These are phyloP conservation scores for Drosophila paramelanica DNA, from an alignment of 2,888 invertebrate genomes.

Conservation along the genomic window DNA sequence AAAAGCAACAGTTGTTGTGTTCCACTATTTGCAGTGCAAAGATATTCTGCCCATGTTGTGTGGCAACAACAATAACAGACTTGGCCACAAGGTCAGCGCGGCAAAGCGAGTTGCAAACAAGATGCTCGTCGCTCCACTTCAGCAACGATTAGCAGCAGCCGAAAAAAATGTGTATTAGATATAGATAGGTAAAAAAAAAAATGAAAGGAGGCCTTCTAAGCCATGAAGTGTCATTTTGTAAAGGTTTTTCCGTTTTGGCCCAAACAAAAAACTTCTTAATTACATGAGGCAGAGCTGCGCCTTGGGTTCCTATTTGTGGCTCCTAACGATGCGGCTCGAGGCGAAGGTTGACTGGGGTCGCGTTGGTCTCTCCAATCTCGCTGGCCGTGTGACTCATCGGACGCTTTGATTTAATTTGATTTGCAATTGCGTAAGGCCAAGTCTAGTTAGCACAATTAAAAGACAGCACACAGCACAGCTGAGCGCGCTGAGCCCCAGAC, in stretches of 20 bases:
- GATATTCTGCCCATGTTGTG: conserved; percentile 41
- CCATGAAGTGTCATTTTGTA: conserved; percentile 39
- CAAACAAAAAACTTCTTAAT: conserved; percentile 58
- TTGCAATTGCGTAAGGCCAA: conserved; percentile 63
- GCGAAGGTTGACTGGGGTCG: conserved; percentile 62
- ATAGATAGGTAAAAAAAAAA: conserved; percentile 26
- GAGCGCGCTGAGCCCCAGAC: conserved; percentile 25
- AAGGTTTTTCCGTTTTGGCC: conserved; percentile 53
- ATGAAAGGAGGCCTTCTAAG: conserved; percentile 64
- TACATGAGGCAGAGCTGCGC: conserved; percentile 57
- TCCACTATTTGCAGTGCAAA: conserved; percentile 34
- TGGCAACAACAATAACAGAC: conserved; percentile 14
- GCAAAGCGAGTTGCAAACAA: conserved; percentile 27
- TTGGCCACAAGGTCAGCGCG: conserved; percentile 56
- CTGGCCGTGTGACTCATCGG: conserved; percentile 59
- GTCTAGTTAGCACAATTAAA: conserved; percentile 76
- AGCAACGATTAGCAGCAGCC: conserved; percentile 23
- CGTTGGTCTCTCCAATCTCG: conserved; percentile 2
- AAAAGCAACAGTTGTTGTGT: conserved; percentile 3
- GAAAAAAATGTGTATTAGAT: conserved; percentile 10
- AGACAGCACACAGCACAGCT: conserved; percentile 41
- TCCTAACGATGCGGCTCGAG: conserved; percentile 21
- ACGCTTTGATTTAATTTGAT: conserved; percentile 68
- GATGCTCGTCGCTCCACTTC: conserved; percentile 36
- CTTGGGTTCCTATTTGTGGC: conserved; percentile 31